A percentile compares a stretch with the other conserved stretches of the same genome.
Conservation (phyloP, 2,113 vertebrate species). For the Amia ocellicauda region DNA sequence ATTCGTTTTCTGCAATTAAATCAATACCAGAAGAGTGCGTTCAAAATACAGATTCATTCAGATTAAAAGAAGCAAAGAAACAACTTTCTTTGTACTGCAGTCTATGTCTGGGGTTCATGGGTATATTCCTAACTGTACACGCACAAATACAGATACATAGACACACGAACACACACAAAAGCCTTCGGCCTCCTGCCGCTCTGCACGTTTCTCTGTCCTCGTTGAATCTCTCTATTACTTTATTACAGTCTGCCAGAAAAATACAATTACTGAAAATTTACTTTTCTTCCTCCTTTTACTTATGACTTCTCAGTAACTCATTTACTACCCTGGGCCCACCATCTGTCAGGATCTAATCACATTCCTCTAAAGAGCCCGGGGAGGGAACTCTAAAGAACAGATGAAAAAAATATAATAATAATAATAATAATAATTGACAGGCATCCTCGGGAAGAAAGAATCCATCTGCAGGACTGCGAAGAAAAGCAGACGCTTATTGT, state of each 20-base stretch:
- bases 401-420: background rate
- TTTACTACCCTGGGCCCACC: background rate
- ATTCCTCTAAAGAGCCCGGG: background rate
- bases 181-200: no score
- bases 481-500: no score
- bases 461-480: background rate
- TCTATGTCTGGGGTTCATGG: no score
- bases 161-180: no score
- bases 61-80: no score
- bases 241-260: background rate
- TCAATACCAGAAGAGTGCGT: no score
- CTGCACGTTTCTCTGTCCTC: background rate
- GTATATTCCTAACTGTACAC: no score
- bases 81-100: no score
- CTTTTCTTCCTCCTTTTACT: background rate
- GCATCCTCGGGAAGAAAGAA: background rate
- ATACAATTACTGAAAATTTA: background rate
- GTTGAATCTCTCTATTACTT: background rate
- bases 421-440: no score
- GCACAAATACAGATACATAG: no score
- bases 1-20: no score
- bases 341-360: background rate
- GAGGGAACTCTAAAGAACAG: background rate
- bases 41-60: no score
- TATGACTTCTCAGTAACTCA: background rate